Conservation (phyloP, 2,797 vertebrate genomes). For the Sebastes oblongus region DNA sequence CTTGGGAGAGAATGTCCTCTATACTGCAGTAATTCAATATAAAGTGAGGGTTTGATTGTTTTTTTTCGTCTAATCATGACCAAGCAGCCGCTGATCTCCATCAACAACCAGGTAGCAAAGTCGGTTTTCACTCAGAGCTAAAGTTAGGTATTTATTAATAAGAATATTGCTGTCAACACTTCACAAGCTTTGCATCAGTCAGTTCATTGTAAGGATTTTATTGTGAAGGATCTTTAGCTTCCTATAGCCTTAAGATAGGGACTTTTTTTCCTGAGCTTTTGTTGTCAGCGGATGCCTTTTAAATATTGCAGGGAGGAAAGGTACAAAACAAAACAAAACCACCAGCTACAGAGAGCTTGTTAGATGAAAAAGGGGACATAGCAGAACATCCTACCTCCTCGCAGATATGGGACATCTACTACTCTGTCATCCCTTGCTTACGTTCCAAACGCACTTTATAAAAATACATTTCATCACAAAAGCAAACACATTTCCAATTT, state of each 20-base stretch:
- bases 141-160: not conserved
- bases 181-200: not conserved
- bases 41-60: not conserved
- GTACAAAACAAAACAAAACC: not conserved
- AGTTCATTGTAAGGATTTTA: not conserved
- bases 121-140: not conserved
- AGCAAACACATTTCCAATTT: not conserved
- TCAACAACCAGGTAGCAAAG: not conserved
- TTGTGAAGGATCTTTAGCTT: not conserved
- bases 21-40: not conserved
- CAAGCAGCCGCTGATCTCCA: not conserved
- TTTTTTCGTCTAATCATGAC: not conserved
- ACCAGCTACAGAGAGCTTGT: not conserved
- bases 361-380: not conserved
- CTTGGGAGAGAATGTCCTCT: not conserved
- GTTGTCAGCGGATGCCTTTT: not conserved
- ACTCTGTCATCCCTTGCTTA: not conserved
- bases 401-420: not conserved
- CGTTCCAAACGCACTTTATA: not conserved
- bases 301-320: not conserved
- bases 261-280: not conserved
- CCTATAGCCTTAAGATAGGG: not conserved
- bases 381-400: not conserved
- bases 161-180: not conserved
- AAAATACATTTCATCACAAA: not conserved